Evolutionary conservation across 2,113 vertebrate species (phyloP).

Genomic region (Siphamia tubifer): DNA sequence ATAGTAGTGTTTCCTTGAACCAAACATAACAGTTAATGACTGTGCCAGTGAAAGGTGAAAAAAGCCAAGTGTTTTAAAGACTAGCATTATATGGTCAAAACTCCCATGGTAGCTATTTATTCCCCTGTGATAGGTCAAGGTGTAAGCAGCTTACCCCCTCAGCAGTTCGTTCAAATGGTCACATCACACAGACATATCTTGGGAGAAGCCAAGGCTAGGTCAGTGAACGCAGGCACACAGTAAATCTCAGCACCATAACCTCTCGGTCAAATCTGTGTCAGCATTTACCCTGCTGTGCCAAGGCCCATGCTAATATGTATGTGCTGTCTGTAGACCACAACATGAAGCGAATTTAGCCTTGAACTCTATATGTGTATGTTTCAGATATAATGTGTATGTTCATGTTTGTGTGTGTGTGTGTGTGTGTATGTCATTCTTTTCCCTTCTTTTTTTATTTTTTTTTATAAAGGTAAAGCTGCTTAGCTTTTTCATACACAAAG

Average conservation of each 20-base stretch:
- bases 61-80: constrained; percentile 52
- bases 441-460: constrained; percentile 19
- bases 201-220: constrained; percentile 58
- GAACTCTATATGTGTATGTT: constrained; percentile 21
- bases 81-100: constrained; percentile 48
- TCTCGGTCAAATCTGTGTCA: constrained; percentile 68
- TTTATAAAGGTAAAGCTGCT: constrained; percentile 38
- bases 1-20: constrained; percentile 20
- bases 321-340: constrained; percentile 33
- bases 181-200: constrained; percentile 46
- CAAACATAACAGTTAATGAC: constrained; percentile 51
- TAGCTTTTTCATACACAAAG: constrained; percentile 27
- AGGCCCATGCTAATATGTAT: constrained; percentile 60
- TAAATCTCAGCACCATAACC: constrained; percentile 66
- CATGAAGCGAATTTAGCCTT: constrained; percentile 39
- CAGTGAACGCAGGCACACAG: constrained; percentile 44
- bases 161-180: constrained; percentile 59
- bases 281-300: constrained; percentile 58
- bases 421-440: constrained; percentile 41
- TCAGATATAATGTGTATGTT: background rate
- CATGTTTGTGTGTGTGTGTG: constrained; percentile 31
- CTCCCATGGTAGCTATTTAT: constrained; percentile 48
- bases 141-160: constrained; percentile 46
- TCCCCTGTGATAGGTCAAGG: constrained; percentile 58
- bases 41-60: constrained; percentile 42